These are phyloP conservation scores for Dromius quadrimaculatus DNA, from an alignment of 2,888 invertebrate species.

Conservation along the genomic window DNA sequence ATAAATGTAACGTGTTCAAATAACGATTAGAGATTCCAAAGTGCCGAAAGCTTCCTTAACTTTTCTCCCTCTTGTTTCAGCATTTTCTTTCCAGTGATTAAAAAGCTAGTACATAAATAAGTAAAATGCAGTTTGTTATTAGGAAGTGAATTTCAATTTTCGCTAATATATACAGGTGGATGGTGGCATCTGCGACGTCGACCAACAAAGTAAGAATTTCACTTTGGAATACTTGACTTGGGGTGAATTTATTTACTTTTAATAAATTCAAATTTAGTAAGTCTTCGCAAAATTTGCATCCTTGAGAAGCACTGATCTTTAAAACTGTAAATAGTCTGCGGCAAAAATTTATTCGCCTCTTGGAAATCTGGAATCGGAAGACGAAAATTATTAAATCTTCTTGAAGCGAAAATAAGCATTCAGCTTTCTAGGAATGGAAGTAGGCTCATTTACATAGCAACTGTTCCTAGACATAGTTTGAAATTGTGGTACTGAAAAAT, in stretches of 20 bases:
- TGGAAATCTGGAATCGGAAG: too few species aligned
- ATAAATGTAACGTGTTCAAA: conserved; percentile 27
- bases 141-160: conserved; percentile 28
- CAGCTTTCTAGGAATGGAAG: too few species aligned
- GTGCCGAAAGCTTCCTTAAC: background rate
- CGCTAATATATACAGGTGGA: conserved; percentile 19
- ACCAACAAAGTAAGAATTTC: background rate
- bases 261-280: conserved; percentile 6
- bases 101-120: conserved; percentile 35
- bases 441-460: too few species aligned
- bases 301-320: background rate
- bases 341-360: too few species aligned
- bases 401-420: too few species aligned
- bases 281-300: background rate
- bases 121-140: conserved; percentile 5
- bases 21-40: conserved; percentile 21
- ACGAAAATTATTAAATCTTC: too few species aligned
- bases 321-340: too few species aligned
- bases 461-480: too few species aligned
- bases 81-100: conserved; percentile 30
- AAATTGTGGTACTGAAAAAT: too few species aligned
- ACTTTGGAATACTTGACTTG: background rate
- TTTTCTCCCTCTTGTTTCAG: conserved; percentile 6
- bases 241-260: conserved; percentile 31
- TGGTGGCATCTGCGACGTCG: background rate